phyloP scores from a whole-genome alignment of 2,888 invertebrate genomes.

The Achlya flavicornis region DNA sequence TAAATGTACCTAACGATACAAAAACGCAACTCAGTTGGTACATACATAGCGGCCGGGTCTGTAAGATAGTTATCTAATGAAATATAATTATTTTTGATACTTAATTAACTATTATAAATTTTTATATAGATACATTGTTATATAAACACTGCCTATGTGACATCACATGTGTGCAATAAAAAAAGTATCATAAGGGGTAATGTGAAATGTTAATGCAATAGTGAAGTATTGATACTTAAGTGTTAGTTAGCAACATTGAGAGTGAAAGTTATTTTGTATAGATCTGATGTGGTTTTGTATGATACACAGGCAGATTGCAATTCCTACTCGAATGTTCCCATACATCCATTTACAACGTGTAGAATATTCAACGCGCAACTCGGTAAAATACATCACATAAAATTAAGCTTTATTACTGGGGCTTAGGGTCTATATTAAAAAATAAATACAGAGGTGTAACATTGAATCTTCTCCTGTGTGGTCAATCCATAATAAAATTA shows the following conservation, averaged over 20 bases:
- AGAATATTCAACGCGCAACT: not conserved
- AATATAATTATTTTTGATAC: conserved; percentile 73
- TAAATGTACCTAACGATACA: too few species aligned
- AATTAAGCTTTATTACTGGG: too few species aligned
- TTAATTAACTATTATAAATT: conserved; percentile 58
- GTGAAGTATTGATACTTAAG: conserved; percentile 13
- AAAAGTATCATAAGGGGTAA: conserved; percentile 39
- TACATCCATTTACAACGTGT: not conserved
- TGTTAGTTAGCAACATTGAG: conserved; percentile 3
- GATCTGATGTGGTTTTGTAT: not conserved
- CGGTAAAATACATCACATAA: not conserved
- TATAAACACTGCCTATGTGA: conserved; percentile 55
- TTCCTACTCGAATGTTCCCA: not conserved
- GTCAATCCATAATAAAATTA: too few species aligned
- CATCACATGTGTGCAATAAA: conserved; percentile 59
- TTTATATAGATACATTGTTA: conserved; percentile 51
- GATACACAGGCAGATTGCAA: not conserved
- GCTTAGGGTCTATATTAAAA: too few species aligned
- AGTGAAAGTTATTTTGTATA: not conserved
- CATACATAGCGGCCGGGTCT: conserved; percentile 49
- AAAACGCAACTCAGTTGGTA: conserved; percentile 36
- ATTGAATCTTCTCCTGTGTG: too few species aligned
- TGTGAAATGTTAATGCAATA: conserved; percentile 19
- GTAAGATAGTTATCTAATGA: conserved; percentile 42
- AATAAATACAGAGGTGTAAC: too few species aligned